A percentile compares a stretch with the other conserved stretches of the same genome.
Evolutionary conservation across 2,113 vertebrate genomes (phyloP).

Genomic region (Psilopsiagon aurifrons): DNA sequence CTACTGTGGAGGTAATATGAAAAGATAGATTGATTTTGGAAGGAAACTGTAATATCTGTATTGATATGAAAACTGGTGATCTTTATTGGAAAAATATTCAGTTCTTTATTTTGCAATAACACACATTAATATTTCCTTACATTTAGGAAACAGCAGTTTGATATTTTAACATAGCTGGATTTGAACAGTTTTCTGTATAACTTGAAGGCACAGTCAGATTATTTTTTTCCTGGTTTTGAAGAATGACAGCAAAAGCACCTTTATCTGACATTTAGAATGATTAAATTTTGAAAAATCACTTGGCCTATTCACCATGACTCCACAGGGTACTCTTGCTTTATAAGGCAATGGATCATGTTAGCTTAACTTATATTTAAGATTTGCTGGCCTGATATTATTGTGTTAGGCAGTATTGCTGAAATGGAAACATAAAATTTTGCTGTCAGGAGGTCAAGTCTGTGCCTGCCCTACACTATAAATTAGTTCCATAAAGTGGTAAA

Average conservation of each 20-base stretch:
- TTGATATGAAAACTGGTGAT: background rate
- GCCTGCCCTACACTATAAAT: conserved; percentile 72
- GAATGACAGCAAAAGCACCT: conserved; percentile 89
- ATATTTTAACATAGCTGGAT: conserved; percentile 74
- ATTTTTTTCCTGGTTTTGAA: conserved; percentile 71
- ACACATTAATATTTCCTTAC: conserved; percentile 6
- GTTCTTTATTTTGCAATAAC: conserved; percentile 45
- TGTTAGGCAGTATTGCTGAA: conserved; percentile 77
- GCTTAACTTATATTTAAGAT: conserved; percentile 82
- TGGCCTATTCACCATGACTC: conserved; percentile 80
- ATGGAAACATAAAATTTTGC: conserved; percentile 80
- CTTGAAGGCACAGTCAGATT: conserved; percentile 63
- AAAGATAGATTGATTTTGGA: background rate
- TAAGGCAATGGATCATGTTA: conserved; percentile 82
- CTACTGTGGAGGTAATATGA: background rate
- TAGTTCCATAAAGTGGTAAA: conserved; percentile 75
- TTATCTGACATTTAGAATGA: conserved; percentile 85
- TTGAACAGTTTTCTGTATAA: conserved; percentile 77
- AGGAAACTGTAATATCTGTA: background rate
- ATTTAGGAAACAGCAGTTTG: conserved; percentile 34
- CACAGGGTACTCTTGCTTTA: conserved; percentile 78
- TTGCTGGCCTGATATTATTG: conserved; percentile 77
- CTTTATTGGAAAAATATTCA: background rate
- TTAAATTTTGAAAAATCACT: conserved; percentile 87
- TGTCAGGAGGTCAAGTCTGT: conserved; percentile 74